Conservation (phyloP, 1,140 invertebrate species). For the Penaeus chinensis region DNA sequence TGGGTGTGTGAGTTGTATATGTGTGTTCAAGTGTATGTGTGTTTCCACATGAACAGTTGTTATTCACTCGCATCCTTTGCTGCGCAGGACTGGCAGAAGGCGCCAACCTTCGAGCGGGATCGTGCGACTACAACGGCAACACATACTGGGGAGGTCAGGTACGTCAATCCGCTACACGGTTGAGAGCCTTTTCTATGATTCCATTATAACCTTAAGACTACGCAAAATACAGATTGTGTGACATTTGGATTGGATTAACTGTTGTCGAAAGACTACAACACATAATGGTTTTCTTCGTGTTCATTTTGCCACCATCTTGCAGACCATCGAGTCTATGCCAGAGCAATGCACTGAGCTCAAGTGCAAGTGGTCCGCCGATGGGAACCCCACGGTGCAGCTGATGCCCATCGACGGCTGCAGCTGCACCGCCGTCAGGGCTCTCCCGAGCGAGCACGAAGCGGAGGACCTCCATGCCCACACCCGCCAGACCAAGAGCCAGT, state of each 20-base stretch:
- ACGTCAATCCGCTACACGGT: neutral
- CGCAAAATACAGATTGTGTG: neutral
- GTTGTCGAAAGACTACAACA: too few relatives aligned
- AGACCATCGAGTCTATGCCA: neutral
- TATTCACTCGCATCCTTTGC: too few relatives aligned
- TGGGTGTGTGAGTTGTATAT: too few relatives aligned
- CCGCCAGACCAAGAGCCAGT: neutral
- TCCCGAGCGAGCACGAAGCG: neutral
- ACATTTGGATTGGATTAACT: too few relatives aligned
- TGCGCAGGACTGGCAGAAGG: neutral
- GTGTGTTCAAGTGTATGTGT: too few relatives aligned
- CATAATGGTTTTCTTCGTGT: too few relatives aligned
- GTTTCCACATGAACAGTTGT: too few relatives aligned
- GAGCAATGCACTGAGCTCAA: neutral
- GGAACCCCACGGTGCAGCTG: neutral
- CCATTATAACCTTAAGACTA: neutral
- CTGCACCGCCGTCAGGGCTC: neutral
- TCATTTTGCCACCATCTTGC: neutral
- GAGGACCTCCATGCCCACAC: neutral
- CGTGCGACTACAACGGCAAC: neutral
- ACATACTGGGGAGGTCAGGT: constrained; percentile 1
- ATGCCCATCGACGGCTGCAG: neutral
- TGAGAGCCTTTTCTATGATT: neutral
- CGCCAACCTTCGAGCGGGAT: neutral
- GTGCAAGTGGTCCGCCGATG: constrained; percentile 3